These are phyloP conservation scores for Xyrichtys novacula DNA, from an alignment of 2,797 vertebrate species.

Conservation along the genomic window DNA sequence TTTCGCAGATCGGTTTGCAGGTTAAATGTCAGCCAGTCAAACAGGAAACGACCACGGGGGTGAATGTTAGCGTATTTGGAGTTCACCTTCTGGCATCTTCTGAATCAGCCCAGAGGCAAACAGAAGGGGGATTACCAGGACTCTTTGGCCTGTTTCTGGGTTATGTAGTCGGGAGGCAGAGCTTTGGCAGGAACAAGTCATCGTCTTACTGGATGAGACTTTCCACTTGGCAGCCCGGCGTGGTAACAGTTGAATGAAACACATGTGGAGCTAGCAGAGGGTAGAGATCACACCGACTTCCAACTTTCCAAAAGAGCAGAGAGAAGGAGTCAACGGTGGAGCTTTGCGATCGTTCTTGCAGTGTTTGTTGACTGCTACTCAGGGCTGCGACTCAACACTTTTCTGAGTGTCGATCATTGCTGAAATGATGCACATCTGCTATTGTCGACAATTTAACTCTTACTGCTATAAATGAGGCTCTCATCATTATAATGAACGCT, in stretches of 20 bases:
- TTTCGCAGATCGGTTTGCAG: not conserved
- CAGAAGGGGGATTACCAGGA: conserved; percentile 58
- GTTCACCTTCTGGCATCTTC: conserved; percentile 9
- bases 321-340: too few species aligned
- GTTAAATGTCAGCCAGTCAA: conserved; percentile 25
- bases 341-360: too few species aligned
- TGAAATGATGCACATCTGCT: too few species aligned
- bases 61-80: conserved; percentile 27
- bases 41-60: conserved; percentile 1
- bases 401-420: too few species aligned
- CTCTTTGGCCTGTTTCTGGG: conserved; percentile 37
- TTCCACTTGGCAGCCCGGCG: conserved; percentile 70
- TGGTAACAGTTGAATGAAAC: conserved; percentile 50
- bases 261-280: conserved; percentile 18
- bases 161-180: conserved; percentile 33
- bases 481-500: too few species aligned
- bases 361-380: too few species aligned
- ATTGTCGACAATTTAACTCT: too few species aligned
- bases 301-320: conserved; percentile 26
- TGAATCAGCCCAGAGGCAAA: conserved; percentile 43
- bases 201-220: conserved; percentile 72
- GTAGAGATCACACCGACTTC: conserved; percentile 29
- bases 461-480: too few species aligned
- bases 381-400: too few species aligned
- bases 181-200: conserved; percentile 60